A percentile compares a stretch with the other conserved stretches of the same genome.
Evolutionary conservation across 2,888 invertebrate species (phyloP).

Genomic region (Muscina levida): DNA sequence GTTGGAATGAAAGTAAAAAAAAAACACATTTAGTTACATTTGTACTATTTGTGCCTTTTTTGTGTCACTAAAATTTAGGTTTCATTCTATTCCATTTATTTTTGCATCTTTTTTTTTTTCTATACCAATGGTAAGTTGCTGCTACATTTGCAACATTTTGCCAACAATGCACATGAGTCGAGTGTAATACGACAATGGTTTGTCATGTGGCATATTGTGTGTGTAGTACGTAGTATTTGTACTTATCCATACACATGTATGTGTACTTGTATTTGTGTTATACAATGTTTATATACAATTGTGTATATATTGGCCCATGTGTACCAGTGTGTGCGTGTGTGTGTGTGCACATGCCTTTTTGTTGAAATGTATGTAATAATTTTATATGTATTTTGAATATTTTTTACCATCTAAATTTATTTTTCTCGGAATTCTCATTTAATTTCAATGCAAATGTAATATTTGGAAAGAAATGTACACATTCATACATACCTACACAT

Average conservation of each 20-base stretch:
- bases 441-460: conserved; percentile 16
- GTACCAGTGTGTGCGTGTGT: too few species aligned
- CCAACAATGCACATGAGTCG: conserved; percentile 58
- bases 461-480: conserved; percentile 19
- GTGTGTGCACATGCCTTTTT: background rate
- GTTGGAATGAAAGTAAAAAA: too few species aligned
- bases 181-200: conserved; percentile 61
- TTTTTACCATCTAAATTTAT: conserved; percentile 34
- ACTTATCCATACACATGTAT: background rate
- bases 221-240: background rate
- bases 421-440: conserved; percentile 7
- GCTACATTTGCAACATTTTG: conserved; percentile 62
- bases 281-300: background rate
- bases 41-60: conserved; percentile 28
- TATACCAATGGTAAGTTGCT: conserved; percentile 34
- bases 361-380: conserved; percentile 49
- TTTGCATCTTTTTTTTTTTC: conserved; percentile 25
- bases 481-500: background rate
- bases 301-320: conserved; percentile 2
- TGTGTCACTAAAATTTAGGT: conserved; percentile 31
- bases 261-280: background rate
- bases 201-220: conserved; percentile 64
- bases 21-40: conserved; percentile 28
- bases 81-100: conserved; percentile 28
- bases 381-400: conserved; percentile 56